Percentiles rank a stretch among this genome's conserved stretches.
Evolutionary conservation across 2,888 invertebrate genomes (phyloP).

Genomic region (Drosophila differens): DNA sequence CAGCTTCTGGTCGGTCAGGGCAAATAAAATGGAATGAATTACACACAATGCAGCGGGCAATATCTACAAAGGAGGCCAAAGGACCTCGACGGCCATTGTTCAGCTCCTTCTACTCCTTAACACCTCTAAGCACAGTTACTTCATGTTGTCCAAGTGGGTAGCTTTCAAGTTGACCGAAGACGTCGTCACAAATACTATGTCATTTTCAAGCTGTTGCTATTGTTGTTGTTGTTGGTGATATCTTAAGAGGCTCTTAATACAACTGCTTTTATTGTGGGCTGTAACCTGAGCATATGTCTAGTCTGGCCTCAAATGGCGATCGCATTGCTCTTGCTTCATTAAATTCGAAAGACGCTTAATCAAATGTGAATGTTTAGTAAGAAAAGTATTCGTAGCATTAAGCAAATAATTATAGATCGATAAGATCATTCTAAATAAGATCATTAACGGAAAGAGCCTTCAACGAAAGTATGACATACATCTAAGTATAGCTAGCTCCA

Average conservation of each 20-base stretch:
- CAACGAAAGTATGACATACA: no score
- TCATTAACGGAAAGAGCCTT: no score
- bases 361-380: no score
- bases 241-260: slow-evolving; percentile 5
- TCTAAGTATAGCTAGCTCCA: no score
- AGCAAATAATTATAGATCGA: no score
- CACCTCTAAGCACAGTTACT: slow-evolving; percentile 30
- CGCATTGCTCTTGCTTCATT: slow-evolving; percentile 34
- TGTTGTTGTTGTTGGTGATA: slow-evolving; percentile 2
- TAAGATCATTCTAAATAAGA: no score
- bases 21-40: slow-evolving; percentile 61
- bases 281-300: slow-evolving; percentile 22
- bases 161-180: slow-evolving; percentile 20
- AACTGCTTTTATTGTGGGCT: slow-evolving; percentile 24
- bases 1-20: slow-evolving; percentile 38
- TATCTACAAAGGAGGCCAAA: slow-evolving; percentile 43
- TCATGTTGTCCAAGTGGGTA: slow-evolving; percentile 4
- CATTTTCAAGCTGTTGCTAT: slow-evolving; percentile 6
- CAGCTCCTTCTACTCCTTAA: slow-evolving; percentile 2
- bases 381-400: no score
- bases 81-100: slow-evolving; percentile 45
- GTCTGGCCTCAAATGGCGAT: slow-evolving; percentile 36
- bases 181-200: slow-evolving; percentile 15
- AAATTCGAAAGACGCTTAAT: slow-evolving; percentile 1
- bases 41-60: slow-evolving; percentile 43